Evolutionary conservation across 2,888 invertebrate species (phyloP), one percentile per base, ranked within the genome.

Genomic region (Kryphioiulus occultus): DNA sequence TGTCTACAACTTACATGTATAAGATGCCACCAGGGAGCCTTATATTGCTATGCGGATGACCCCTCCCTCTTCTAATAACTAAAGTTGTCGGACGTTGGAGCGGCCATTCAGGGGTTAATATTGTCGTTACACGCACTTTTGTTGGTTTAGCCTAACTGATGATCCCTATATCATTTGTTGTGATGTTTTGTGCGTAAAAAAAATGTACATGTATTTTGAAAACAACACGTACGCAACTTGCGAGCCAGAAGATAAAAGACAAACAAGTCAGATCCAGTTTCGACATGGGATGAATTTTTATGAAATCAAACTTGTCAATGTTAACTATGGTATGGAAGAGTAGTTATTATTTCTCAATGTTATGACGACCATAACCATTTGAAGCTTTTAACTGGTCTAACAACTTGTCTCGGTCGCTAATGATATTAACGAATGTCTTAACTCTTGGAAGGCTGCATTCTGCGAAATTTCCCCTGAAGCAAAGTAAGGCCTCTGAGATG

Each of bases 51-150:
- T 26, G 26, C 26, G 10, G 68, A 7, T 68, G 68, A 68, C 68
- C 68, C 68, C 68, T 68, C 68, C 68, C 68, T 68, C 68, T 68
- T 68, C 1, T 68, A 68, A 68, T 68, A 68, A 26, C 68, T 68
- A 26, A 68, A 68, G 68, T 68, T 26, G 26, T 26, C 10, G 68
- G 68, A 68, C 68, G 68, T 26, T 68, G 68, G 53, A n/a, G 5
- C n/a, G n/a, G 53, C n/a, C n/a, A 59, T n/a, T 59, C 68, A 68
- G n/a, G 68, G 68, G 68, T 68, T 26, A 68, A 68, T 26, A 68
- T 59, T 59, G n/a, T 12, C 59, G 22, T 59, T 59, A 22, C 59
- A 22, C 22, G 59, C 17, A 12, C 17, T 17, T 17, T 22, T 22
- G 22, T 22, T 39, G 39, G n/a, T n/a, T n/a, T n/a, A n/a, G n/a